Percentiles rank a stretch among this genome's conserved stretches.
Conservation (phyloP, 2,888 invertebrate species). For the Didymodactylos carnosus region DNA sequence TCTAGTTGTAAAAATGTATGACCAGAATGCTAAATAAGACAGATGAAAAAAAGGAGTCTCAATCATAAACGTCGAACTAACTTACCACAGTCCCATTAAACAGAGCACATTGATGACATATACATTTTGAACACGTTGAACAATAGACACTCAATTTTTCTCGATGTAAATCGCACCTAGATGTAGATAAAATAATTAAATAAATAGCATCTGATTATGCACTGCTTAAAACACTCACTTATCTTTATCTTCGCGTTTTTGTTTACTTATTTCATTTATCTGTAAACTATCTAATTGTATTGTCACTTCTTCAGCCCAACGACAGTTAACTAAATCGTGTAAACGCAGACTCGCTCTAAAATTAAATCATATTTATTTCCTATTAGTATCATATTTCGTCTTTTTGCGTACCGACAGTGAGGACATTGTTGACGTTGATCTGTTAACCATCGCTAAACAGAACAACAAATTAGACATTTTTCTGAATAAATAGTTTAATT, state of each 20-base stretch:
- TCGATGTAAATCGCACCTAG: slow-evolving; percentile 55
- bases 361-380: no score
- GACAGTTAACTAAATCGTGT: slow-evolving; percentile 74
- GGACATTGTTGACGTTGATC: slow-evolving; percentile 79
- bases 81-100: slow-evolving; percentile 61
- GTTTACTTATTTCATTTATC: background rate
- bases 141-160: slow-evolving; percentile 79
- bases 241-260: background rate
- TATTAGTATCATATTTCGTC: no score
- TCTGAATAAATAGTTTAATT: background rate
- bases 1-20: slow-evolving; percentile 77
- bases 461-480: background rate
- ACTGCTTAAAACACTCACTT: background rate
- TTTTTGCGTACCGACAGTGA: slow-evolving; percentile 65
- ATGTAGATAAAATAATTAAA: background rate
- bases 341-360: slow-evolving; percentile 64
- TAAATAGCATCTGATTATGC: background rate
- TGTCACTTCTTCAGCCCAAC: slow-evolving; percentile 85
- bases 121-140: slow-evolving; percentile 67
- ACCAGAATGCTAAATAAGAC: slow-evolving; percentile 49
- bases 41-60: background rate
- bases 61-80: background rate
- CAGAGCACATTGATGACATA: slow-evolving; percentile 73
- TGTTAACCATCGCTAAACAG: slow-evolving; percentile 57
- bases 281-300: slow-evolving; percentile 72